phyloP scores from a whole-genome alignment of 2,888 invertebrate species.

The Yponomeuta cagnagella region DNA sequence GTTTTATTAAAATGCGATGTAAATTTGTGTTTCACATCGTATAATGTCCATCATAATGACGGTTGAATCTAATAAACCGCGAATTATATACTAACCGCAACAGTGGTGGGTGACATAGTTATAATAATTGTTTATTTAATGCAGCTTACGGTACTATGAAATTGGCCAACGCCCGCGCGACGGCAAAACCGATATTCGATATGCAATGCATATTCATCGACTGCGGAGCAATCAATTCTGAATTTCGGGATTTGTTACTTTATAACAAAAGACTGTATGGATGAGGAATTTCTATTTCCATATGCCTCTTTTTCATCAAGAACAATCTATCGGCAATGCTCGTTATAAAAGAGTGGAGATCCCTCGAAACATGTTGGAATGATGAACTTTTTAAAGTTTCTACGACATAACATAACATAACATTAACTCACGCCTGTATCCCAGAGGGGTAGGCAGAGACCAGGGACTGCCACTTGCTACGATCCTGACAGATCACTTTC shows the following conservation, averaged over 20 bases:
- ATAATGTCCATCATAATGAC: neutral
- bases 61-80: neutral
- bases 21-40: neutral
- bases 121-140: conserved; percentile 1
- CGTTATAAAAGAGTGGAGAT: neutral
- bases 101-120: neutral
- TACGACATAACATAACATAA: too few species aligned
- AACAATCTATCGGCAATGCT: neutral
- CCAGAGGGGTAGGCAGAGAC: too few species aligned
- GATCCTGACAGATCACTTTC: too few species aligned
- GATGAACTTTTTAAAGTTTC: too few species aligned
- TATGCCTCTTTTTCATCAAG: conserved; percentile 18
- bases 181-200: conserved; percentile 13
- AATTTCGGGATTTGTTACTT: conserved; percentile 10
- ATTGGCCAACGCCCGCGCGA: neutral
- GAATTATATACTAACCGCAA: neutral
- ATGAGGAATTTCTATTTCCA: conserved; percentile 26
- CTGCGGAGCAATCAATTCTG: conserved; percentile 20
- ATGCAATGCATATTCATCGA: conserved; percentile 21
- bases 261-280: conserved; percentile 6
- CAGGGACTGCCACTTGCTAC: too few species aligned
- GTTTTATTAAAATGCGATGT: too few species aligned
- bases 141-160: conserved; percentile 8
- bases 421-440: too few species aligned
- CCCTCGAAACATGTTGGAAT: neutral